These are phyloP conservation scores for Stratiomys singularior DNA, from an alignment of 2,888 invertebrate species.

Conservation along the genomic window DNA sequence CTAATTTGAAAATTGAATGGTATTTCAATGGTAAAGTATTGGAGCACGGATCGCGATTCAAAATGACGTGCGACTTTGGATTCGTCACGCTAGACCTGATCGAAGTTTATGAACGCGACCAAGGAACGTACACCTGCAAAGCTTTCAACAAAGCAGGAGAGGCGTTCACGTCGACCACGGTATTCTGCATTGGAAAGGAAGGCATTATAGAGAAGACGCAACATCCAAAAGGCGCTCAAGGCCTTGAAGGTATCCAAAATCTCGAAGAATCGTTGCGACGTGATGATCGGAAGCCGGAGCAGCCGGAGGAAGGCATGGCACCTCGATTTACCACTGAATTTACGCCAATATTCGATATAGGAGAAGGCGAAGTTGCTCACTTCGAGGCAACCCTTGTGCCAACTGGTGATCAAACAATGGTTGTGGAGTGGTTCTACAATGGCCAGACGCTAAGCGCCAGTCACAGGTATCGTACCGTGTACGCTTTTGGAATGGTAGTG, in stretches of 20 bases:
- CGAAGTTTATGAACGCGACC: constrained; percentile 92
- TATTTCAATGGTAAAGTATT: constrained; percentile 91
- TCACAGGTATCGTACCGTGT: constrained; percentile 90
- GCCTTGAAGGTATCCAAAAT: constrained; percentile 89
- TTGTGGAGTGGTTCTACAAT: constrained; percentile 96
- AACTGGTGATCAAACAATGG: constrained; percentile 92
- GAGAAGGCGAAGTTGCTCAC: constrained; percentile 96
- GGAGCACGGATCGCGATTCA: constrained; percentile 89
- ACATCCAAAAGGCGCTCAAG: constrained; percentile 95
- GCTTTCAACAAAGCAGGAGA: constrained; percentile 89
- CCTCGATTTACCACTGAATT: constrained; percentile 91
- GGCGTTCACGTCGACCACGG: constrained; percentile 90
- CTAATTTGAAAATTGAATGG: constrained; percentile 91
- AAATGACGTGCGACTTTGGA: constrained; percentile 94
- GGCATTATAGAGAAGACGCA: constrained; percentile 88
- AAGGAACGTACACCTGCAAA: constrained; percentile 93
- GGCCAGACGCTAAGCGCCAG: constrained; percentile 88
- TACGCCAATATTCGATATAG: constrained; percentile 82
- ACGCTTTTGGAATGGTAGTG: constrained; percentile 97
- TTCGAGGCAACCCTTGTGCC: constrained; percentile 97
- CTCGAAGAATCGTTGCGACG: constrained; percentile 86
- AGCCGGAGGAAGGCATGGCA: constrained; percentile 83
- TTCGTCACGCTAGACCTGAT: constrained; percentile 94
- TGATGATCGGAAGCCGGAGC: constrained; percentile 74
- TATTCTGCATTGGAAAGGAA: constrained; percentile 84